Conservation (phyloP, 2,797 vertebrate genomes). For the Poecile montanus region DNA sequence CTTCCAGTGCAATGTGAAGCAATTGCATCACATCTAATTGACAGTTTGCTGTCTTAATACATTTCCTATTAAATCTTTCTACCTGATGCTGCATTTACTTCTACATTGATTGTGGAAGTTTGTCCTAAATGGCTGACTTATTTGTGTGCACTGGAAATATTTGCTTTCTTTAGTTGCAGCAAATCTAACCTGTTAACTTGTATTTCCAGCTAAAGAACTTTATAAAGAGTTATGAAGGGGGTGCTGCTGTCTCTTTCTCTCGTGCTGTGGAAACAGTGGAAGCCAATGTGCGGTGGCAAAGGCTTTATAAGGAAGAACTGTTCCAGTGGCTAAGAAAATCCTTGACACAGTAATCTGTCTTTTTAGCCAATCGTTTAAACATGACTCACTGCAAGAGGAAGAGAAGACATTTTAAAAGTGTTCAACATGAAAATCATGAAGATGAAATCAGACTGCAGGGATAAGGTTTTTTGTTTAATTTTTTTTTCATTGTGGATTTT, state of each 20-base stretch:
- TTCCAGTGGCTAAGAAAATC: slow-evolving; percentile 92
- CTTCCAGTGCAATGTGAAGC: slow-evolving; percentile 34
- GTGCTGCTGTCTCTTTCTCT: slow-evolving; percentile 85
- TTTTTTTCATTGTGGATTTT: slow-evolving; percentile 48
- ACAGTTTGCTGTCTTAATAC: slow-evolving; percentile 10
- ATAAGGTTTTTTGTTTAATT: not conserved
- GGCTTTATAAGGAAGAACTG: slow-evolving; percentile 89
- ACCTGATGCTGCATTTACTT: not conserved
- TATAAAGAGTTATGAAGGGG: slow-evolving; percentile 84
- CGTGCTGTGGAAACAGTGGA: slow-evolving; percentile 93
- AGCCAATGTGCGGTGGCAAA: slow-evolving; percentile 93
- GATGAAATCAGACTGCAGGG: slow-evolving; percentile 55
- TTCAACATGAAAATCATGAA: slow-evolving; percentile 13
- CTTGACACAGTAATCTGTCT: slow-evolving; percentile 68
- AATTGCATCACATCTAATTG: slow-evolving; percentile 31
- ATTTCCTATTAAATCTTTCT: slow-evolving; percentile 37
- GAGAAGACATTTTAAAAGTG: slow-evolving; percentile 40
- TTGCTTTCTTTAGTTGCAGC: not conserved
- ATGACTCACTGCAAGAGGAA: slow-evolving; percentile 52
- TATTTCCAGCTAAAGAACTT: slow-evolving; percentile 89
- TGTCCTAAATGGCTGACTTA: not conserved
- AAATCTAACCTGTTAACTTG: slow-evolving; percentile 50
- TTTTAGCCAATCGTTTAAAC: not conserved
- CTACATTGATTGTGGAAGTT: not conserved
- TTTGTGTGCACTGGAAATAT: not conserved